Conservation (phyloP, 2,888 invertebrate species). For the Mesochorus sp. region DNA sequence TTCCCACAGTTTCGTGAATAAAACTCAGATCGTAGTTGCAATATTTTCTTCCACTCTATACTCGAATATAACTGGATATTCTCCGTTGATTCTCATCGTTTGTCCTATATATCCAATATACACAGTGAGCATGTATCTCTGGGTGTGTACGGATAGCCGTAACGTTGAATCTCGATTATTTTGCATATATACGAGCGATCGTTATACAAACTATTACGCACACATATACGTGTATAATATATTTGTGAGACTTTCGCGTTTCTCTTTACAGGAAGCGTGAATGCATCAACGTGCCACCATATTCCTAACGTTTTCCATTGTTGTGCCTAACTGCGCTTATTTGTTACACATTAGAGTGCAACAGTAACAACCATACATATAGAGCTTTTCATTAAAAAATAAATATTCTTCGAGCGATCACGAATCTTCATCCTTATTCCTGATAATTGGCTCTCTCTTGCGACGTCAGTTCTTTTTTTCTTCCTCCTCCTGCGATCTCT, state of each 20-base stretch:
- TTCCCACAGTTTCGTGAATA: constrained; percentile 47
- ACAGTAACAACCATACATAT: no score
- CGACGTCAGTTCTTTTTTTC: neutral
- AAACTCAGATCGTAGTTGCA: constrained; percentile 13
- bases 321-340: constrained; percentile 3
- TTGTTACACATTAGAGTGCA: no score
- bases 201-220: constrained; percentile 10
- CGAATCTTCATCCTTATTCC: neutral
- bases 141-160: constrained; percentile 2
- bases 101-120: neutral
- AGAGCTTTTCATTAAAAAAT: no score
- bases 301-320: constrained; percentile 43
- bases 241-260: constrained; percentile 28
- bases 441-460: neutral
- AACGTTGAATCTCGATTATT: constrained; percentile 40
- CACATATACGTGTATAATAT: neutral
- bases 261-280: neutral
- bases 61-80: constrained; percentile 44
- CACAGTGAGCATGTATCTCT: neutral
- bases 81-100: constrained; percentile 42
- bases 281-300: constrained; percentile 15
- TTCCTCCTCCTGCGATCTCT: no score
- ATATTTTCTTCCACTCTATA: constrained; percentile 9
- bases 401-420: no score
- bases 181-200: constrained; percentile 39